Percentiles rank a stretch among this genome's conserved stretches.
Conservation (phyloP, 2,888 invertebrate species). For the Brenthis daphne region DNA sequence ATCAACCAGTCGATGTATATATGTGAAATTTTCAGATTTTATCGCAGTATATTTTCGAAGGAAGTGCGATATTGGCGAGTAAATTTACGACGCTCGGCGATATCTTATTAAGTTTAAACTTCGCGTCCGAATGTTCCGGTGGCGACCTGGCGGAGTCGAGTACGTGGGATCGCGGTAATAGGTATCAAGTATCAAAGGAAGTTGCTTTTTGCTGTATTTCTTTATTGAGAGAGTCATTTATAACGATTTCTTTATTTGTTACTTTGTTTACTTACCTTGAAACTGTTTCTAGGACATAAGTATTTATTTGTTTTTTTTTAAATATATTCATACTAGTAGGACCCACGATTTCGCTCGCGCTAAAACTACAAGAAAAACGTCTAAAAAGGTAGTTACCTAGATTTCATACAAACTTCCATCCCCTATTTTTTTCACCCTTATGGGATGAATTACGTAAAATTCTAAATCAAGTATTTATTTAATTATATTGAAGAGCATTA, state of each 20-base stretch:
- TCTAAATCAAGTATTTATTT: too few relatives aligned
- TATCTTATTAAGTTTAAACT: constrained; percentile 15
- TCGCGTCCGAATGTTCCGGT: constrained; percentile 14
- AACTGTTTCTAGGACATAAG: background rate
- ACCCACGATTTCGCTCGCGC: too few relatives aligned
- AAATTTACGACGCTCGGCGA: background rate
- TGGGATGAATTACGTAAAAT: too few relatives aligned
- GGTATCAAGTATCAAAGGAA: constrained; percentile 17
- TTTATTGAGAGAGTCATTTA: constrained; percentile 7
- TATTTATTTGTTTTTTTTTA: background rate
- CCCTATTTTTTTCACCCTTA: too few relatives aligned
- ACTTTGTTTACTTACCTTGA: too few relatives aligned
- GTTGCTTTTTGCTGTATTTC: constrained; percentile 15
- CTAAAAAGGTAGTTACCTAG: too few relatives aligned
- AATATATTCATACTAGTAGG: too few relatives aligned
- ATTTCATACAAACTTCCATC: too few relatives aligned
- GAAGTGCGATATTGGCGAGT: constrained; percentile 9
- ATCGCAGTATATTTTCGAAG: constrained; percentile 11
- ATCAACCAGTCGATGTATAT: too few relatives aligned
- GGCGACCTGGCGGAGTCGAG: constrained; percentile 1
- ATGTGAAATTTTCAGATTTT: constrained; percentile 2
- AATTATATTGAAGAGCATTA: too few relatives aligned
- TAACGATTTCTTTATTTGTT: constrained; percentile 1
- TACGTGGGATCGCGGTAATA: constrained; percentile 17
- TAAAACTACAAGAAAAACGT: too few relatives aligned